Evolutionary conservation across 2,113 vertebrate genomes (phyloP), one percentile per base, ranked within the genome.

Genomic region (Amazona guildingii): DNA sequence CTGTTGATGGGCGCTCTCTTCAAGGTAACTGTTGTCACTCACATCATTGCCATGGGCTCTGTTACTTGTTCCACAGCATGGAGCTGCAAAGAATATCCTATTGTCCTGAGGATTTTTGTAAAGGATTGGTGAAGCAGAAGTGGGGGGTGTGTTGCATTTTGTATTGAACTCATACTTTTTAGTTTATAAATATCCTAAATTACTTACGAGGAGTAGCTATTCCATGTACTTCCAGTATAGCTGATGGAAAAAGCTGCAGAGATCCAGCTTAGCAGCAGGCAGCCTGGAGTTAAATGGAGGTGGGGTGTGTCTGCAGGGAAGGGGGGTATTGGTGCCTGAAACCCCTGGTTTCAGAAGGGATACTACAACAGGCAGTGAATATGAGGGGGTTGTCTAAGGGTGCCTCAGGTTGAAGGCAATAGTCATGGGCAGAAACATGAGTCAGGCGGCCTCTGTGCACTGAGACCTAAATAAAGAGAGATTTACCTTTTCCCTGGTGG

Each of bases 21-120:
- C 31, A 84, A 86, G 85, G 95, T 94, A 97, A 95, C 89, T 93
- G 76, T 73, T 78, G 84, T 96, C 92, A 96, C 70, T 73, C 84
- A 28, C 61, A 92, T 96, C 69, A 78, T 95, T 80, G 86, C 35
- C 15, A 44, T 8, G 29, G 25, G 43, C 43, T 96, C 70, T 95
- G 96, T 91, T 96, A 92, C 48, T 91, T 94, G 52, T 75, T 96
- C 46, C 75, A 77, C 68, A 94, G 88, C 24, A 61, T 25, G 5
- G 31, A 92, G 90, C 93, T 90, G 75, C 88, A 92, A 95, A 95
- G 95, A 97, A 84, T 72, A 86, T 88, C 48, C 57, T 74, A 1
- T 87, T 95, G 90, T 96, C 82, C 85, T 84, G 48, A 84, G 57
- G 83, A 46, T 1, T 81, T 94, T 73, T 82, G 35, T 86, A 55